Conservation (phyloP, 2,888 invertebrate species). For the Gandaritis pyraliata region DNA sequence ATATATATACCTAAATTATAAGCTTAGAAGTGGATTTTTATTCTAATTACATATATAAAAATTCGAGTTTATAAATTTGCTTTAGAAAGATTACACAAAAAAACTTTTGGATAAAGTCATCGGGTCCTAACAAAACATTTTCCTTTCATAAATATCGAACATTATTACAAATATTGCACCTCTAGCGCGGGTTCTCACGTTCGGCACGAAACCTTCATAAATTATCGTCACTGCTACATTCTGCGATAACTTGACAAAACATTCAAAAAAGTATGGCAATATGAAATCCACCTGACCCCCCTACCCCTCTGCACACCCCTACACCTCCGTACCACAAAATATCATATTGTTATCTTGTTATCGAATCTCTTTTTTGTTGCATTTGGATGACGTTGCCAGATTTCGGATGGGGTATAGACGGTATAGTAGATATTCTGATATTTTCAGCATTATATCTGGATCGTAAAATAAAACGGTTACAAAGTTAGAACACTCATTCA, state of each 20-base stretch:
- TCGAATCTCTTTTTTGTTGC: slow-evolving; percentile 71
- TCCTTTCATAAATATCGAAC: slow-evolving; percentile 32
- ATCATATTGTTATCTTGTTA: slow-evolving; percentile 78
- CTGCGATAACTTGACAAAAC: slow-evolving; percentile 45
- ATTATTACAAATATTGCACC: slow-evolving; percentile 43
- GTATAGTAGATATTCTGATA: slow-evolving; percentile 36
- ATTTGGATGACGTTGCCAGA: slow-evolving; percentile 34
- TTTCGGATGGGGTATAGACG: slow-evolving; percentile 41
- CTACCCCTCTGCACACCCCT: slow-evolving; percentile 33
- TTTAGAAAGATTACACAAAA: too few relatives aligned
- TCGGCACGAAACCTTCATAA: slow-evolving; percentile 52
- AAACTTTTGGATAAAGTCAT: not conserved
- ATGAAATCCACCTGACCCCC: slow-evolving; percentile 67
- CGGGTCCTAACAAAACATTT: slow-evolving; percentile 35
- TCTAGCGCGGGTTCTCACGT: slow-evolving; percentile 55
- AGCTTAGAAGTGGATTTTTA: too few relatives aligned
- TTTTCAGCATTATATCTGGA: not conserved
- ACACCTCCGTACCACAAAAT: slow-evolving; percentile 23
- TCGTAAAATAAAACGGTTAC: too few relatives aligned
- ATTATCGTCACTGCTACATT: slow-evolving; percentile 50
- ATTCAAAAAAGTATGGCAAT: slow-evolving; percentile 46
- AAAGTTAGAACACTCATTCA: too few relatives aligned
- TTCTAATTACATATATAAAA: too few relatives aligned
- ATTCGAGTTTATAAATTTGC: too few relatives aligned
- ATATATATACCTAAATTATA: too few relatives aligned